Base-by-base conservation (phyloP, 2,888 invertebrate species). In the Drosophila basisetae region DNA sequence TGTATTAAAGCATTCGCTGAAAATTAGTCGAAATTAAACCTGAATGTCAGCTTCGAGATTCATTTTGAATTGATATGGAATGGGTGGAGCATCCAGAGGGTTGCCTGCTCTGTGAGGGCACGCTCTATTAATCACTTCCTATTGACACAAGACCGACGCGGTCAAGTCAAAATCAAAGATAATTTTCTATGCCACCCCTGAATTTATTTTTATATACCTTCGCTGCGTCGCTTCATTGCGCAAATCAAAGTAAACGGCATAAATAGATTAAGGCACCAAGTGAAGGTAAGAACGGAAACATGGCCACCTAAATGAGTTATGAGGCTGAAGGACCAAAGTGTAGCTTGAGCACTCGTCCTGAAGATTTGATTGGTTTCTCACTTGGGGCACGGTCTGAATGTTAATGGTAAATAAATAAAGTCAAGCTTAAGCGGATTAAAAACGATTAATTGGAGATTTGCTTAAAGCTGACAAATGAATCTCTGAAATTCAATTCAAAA, bases 11-110 rank as follows among this genome's bases (percentile, higher is more conserved):
- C 84, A 66, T 78, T 69, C 80, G 76, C 82, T 84, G 82, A 83
- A 84, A 85, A 85, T 85, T 87, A 85, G 84, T 83, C 84, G 78
- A 84, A 87, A 85, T 85, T 83, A 87, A 84, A 84, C 78, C 66
- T 56, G 76, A 78, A 69, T 74, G 63, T 71, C 68, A 75, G 71
- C 49, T 49, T 68, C 65, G 52, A 61, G 68, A 79, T 78, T 78
- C 73, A 76, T 78, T 79, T 66, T 68, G 68, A 39, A 64, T 67
- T 66, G 69, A 61, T 73, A 73, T 39, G 53, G 47, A n/a, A 7
- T 60, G 25, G 65, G 22, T 13, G 13, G 58, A 30, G 54, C 31
- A 28, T 43, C 47, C 47, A 28, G 49, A 52, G n/a, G 59, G 50
- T 18, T 60, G 65, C 28, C 61, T 4, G 33, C 43, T 33, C 43